phyloP scores from a whole-genome alignment of 2,888 invertebrate species.

The Hybos culiciformis region DNA sequence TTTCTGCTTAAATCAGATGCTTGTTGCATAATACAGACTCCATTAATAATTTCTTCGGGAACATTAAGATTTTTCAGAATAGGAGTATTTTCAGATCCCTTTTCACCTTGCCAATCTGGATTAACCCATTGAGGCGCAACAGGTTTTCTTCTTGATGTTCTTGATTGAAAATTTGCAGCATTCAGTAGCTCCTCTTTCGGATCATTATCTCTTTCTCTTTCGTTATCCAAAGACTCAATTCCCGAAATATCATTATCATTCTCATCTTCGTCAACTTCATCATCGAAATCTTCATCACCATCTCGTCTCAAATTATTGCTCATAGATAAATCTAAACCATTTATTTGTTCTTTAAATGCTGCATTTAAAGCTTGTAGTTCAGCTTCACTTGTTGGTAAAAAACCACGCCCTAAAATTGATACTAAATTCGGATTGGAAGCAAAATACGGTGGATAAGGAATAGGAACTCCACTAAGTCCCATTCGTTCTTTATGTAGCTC shows the following conservation, averaged over 20 bases:
- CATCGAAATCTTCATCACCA: conserved; percentile 37
- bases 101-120: conserved; percentile 74
- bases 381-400: conserved; percentile 44
- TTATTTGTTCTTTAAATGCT: conserved; percentile 63
- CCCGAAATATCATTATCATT: conserved; percentile 24
- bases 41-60: conserved; percentile 82
- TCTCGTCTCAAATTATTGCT: conserved; percentile 46
- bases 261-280: conserved; percentile 44
- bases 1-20: conserved; percentile 53
- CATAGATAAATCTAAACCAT: conserved; percentile 67
- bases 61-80: conserved; percentile 9
- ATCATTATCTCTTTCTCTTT: conserved; percentile 17
- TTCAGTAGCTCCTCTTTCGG: conserved; percentile 15
- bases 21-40: conserved; percentile 83
- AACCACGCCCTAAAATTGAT: conserved; percentile 56
- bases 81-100: conserved; percentile 25
- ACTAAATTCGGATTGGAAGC: conserved; percentile 63
- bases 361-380: conserved; percentile 41
- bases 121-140: conserved; percentile 97
- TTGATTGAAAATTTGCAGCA: conserved; percentile 21
- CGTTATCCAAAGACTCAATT: conserved; percentile 19
- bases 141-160: conserved; percentile 73
- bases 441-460: conserved; percentile 65
- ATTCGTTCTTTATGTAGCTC: conserved; percentile 77
- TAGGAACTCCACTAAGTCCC: conserved; percentile 61